Base-by-base conservation (phyloP, 1,140 invertebrate genomes). In the Psilanteris sp. region DNA sequence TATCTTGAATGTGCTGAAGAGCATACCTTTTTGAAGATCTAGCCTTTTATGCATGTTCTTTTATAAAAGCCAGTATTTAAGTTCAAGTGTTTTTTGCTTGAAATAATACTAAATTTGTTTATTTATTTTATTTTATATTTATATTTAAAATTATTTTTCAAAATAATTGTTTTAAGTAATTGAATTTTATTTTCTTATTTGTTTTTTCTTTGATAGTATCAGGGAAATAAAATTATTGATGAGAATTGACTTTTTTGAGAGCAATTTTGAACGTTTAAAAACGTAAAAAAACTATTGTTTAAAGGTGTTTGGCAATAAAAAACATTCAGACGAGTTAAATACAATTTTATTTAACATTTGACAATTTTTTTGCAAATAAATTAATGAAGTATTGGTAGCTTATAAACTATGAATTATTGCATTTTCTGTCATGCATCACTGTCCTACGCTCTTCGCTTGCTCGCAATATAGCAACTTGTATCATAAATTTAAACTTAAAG, bases 21-120 rank as follows among this genome's bases (percentile, higher is more conserved):
- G 22, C 16, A 27, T 37, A 66, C 18, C n/a, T 66, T 46, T 55
- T 36, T 20, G 32, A 67, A 24, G 27, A 57, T 67, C 62, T 67
- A 48, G 62, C 50, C 41, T 48, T 67, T 67, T 67, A 46, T 67
- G 41, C 50, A 55, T 67, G 29, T 57, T 67, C 24, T 67, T 67
- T 67, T 67, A 44, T 26, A 16, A 50, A 66, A 20, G 61, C 27
- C 36, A 44, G 46, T 66, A 54, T 64, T 50, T 64, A 24, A 41
- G 16, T 24, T 31, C 27, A 15, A 39, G 8, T 16, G 1, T 31
- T 32, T 57, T 11, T 18, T 4, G 8, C 1, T 5, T 26, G 4
- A 26, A 26, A 26, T 20, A 20, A 26, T 5, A 26, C 3, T 26
- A 7, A n/a, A n/a, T 26, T 4, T 26, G 24, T 20, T 20, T 20